Conservation (phyloP, 2,888 invertebrate genomes). For the Spilarctia lutea region DNA sequence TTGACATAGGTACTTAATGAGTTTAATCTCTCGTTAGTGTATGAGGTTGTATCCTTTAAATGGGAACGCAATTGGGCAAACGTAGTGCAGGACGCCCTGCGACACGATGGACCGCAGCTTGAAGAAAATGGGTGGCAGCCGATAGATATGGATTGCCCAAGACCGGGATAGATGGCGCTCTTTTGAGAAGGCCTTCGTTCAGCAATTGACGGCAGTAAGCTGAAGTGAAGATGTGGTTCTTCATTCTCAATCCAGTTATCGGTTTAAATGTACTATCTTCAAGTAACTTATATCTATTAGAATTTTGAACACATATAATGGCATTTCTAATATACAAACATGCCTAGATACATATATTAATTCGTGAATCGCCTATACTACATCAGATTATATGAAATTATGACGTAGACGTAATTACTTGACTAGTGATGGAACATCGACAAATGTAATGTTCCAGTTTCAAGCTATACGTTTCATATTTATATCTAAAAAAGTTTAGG, state of each 20-base stretch:
- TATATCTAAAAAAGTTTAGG: no score
- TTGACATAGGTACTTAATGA: neutral
- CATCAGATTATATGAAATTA: conserved; percentile 3
- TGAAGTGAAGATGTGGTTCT: neutral
- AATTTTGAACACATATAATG: conserved; percentile 77
- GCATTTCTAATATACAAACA: conserved; percentile 63
- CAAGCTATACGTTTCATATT: neutral
- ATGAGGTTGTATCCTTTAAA: neutral
- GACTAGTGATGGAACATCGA: neutral
- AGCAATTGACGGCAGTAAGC: no score
- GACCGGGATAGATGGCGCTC: no score
- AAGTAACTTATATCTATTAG: conserved; percentile 29
- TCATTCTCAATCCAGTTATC: neutral
- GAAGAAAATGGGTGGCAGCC: no score
- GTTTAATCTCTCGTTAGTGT: neutral
- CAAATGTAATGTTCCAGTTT: neutral
- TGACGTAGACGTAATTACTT: conserved; percentile 3
- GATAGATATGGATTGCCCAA: no score
- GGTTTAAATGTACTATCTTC: conserved; percentile 8
- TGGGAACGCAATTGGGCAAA: neutral
- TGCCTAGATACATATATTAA: conserved; percentile 43
- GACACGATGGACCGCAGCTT: no score
- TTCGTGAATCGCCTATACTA: conserved; percentile 25
- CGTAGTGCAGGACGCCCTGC: no score
- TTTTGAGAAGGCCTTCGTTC: no score